Conservation (phyloP, 2,797 vertebrate species). For the Atherinosoma microstoma region DNA sequence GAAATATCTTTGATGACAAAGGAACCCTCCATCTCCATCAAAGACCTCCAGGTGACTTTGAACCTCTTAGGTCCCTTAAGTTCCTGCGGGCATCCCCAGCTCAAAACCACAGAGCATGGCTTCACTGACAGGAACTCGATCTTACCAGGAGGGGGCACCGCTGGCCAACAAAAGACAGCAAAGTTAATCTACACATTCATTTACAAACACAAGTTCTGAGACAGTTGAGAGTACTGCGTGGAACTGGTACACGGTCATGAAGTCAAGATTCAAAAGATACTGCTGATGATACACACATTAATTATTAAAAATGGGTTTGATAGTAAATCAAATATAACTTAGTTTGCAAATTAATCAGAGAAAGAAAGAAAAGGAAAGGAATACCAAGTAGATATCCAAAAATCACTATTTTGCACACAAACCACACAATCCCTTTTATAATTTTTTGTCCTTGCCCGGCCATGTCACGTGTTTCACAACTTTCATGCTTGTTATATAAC, state of each 20-base stretch:
- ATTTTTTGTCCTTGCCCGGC: neutral
- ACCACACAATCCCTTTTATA: neutral
- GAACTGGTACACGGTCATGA: neutral
- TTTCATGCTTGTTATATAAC: neutral
- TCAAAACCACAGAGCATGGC: conserved; percentile 14
- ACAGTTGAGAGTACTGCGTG: neutral
- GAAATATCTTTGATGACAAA: conserved; percentile 7
- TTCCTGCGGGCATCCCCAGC: neutral
- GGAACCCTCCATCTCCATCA: rapidly evolving
- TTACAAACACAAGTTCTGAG: neutral
- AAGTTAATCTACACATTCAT: neutral
- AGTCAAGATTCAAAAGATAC: neutral
- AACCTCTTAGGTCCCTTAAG: conserved; percentile 10
- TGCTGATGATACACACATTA: rapidly evolving
- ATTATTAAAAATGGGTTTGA: neutral
- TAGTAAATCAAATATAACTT: too few species aligned
- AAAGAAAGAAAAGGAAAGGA: neutral
- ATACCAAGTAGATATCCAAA: neutral
- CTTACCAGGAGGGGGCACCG: conserved; percentile 60
- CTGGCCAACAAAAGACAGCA: conserved; percentile 34
- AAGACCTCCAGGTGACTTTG: conserved; percentile 24
- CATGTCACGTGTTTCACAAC: neutral
- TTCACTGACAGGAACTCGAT: conserved; percentile 34
- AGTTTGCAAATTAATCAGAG: neutral
- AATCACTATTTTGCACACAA: neutral